Evolutionary conservation across 2,113 vertebrate genomes (phyloP).

Genomic region (Climacteris rufus): DNA sequence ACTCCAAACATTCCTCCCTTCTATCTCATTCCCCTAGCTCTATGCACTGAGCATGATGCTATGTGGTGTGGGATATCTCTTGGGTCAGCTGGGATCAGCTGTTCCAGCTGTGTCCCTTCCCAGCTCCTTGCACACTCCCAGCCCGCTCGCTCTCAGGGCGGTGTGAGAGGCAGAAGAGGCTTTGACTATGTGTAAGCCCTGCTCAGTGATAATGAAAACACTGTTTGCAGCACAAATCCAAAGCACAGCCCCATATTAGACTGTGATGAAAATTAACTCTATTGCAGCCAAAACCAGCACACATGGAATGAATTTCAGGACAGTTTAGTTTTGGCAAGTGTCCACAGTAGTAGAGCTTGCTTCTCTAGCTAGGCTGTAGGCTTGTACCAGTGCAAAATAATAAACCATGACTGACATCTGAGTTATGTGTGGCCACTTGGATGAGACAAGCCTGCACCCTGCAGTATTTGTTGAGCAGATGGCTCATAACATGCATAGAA

Average conservation of each 20-base stretch:
- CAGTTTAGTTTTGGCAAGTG: not conserved
- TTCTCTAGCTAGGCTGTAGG: not conserved
- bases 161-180: not conserved
- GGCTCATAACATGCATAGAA: not conserved
- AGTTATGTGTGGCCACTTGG: not conserved
- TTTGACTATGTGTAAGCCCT: not conserved
- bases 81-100: not conserved
- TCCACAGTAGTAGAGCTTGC: not conserved
- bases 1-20: not conserved
- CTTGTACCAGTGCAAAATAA: not conserved
- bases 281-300: not conserved
- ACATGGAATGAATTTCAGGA: not conserved
- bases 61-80: not conserved
- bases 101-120: not conserved
- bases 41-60: not conserved
- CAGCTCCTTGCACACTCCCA: not conserved
- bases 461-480: not conserved
- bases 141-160: rapidly evolving
- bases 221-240: not conserved
- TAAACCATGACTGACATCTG: not conserved
- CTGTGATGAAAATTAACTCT: not conserved
- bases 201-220: not conserved
- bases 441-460: not conserved
- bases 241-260: not conserved
- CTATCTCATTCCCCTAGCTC: not conserved